These are phyloP conservation scores for Teinopalpus imperialis DNA, from an alignment of 2,888 invertebrate species.

Conservation along the genomic window DNA sequence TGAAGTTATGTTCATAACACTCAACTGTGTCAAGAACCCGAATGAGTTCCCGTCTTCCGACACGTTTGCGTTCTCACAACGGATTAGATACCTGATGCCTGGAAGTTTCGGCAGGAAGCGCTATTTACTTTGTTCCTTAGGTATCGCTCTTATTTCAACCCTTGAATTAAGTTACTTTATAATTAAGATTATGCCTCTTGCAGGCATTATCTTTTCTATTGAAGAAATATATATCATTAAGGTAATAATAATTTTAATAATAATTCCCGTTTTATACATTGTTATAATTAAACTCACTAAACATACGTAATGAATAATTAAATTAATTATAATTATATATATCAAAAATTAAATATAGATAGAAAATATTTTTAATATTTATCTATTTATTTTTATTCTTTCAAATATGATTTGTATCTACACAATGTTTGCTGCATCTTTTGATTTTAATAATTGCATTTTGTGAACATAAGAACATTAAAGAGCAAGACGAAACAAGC, in stretches of 20 bases:
- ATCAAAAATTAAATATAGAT: background rate
- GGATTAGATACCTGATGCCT: slow-evolving; percentile 41
- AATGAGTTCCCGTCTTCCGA: slow-evolving; percentile 56
- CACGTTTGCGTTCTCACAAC: slow-evolving; percentile 45
- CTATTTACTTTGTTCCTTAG: slow-evolving; percentile 31
- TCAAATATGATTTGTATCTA: no score
- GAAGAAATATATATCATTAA: no score
- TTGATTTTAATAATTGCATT: background rate
- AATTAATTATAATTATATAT: no score
- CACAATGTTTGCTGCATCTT: background rate
- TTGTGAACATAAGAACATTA: slow-evolving; percentile 14
- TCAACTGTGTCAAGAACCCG: slow-evolving; percentile 54
- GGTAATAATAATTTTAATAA: no score
- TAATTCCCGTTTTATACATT: no score
- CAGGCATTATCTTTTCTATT: no score
- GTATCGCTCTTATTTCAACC: slow-evolving; percentile 1
- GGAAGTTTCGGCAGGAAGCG: slow-evolving; percentile 35
- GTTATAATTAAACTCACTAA: no score
- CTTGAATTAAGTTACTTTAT: background rate
- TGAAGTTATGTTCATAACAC: slow-evolving; percentile 64
- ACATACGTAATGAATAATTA: no score
- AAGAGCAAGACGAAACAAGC: slow-evolving; percentile 44
- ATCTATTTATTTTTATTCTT: background rate
- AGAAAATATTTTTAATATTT: background rate
- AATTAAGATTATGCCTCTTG: no score